Base-by-base conservation (phyloP, 2,113 vertebrate genomes). In the Cebidichthys violaceus region DNA sequence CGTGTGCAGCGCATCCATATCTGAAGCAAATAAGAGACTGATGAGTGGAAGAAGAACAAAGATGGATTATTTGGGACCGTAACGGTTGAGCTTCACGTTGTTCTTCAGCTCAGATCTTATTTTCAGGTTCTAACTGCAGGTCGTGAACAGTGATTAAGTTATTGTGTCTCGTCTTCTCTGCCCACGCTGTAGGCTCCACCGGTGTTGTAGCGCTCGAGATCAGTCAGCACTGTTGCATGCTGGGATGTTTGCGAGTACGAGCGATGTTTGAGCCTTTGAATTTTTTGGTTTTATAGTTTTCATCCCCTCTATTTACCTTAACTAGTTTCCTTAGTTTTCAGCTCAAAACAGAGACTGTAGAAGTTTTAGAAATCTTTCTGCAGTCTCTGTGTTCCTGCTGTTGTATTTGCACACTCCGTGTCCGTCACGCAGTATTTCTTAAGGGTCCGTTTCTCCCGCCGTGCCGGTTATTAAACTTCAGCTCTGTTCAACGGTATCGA, bases 401-500 rank as follows among this genome's bases (percentile, higher is more conserved):
- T 9, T 33, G 11, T 29, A 18, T 60, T 43, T 47, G 6, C n/a
- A 8, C 57, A 2, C 45, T 50, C 15, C 1, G 2, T 1, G 35
- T 79, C 18, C 37, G 17, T 59, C 20, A 22, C 22, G 66, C 62
- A 22, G 67, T 33, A 4, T 67, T 47, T 64, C 6, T 31, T 31
- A 45, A 72, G 39, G 7, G 1, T 52, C 75, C 0, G 1, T 37
- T 9, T n/a, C 29, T 65, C 79, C 79, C 17, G 33, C 67, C 7
- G 73, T 7, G 60, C 50, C 0, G 29, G 27, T 80, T 55, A 70
- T 73, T 60, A 50, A 75, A 54, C 59, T 6, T 8, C 65, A 20
- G 73, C 65, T 66, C 73, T 50, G 66, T 74, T 82, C 71, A 24
- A 22, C 10, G 0, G 22, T 24, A 80, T 86, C 35, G 62, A 86